These are phyloP conservation scores for Brachypalpus laphriformis DNA, from an alignment of 2,888 invertebrate species.

Conservation along the genomic window DNA sequence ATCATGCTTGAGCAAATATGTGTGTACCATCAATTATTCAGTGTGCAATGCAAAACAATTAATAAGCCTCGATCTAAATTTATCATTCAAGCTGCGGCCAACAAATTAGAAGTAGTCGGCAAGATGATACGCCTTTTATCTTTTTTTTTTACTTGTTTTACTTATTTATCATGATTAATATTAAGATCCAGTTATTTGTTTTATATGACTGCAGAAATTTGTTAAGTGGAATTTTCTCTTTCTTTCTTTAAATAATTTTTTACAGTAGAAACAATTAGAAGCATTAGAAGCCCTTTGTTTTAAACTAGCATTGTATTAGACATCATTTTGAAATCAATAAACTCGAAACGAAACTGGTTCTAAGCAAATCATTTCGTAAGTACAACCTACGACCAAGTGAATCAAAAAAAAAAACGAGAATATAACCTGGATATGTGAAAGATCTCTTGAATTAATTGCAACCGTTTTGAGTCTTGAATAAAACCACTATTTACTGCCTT, in stretches of 20 bases:
- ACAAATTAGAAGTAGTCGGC: conserved; percentile 42
- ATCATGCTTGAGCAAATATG: conserved; percentile 32
- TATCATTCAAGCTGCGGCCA: conserved; percentile 33
- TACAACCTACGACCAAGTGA: neutral
- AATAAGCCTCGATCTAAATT: conserved; percentile 27
- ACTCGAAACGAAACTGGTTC: neutral
- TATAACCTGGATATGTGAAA: neutral
- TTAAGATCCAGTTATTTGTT: neutral
- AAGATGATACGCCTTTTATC: conserved; percentile 34
- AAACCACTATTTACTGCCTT: neutral
- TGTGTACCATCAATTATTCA: conserved; percentile 24
- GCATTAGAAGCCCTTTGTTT: neutral
- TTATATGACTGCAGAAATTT: neutral
- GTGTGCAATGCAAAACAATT: conserved; percentile 44
- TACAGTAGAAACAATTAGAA: neutral
- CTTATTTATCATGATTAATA: neutral
- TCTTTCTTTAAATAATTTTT: neutral
- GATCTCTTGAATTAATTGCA: neutral
- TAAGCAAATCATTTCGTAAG: neutral
- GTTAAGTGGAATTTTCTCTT: neutral
- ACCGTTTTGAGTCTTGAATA: neutral
- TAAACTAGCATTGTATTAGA: neutral
- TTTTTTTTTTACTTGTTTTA: neutral
- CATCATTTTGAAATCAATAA: neutral
- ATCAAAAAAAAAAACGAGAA: neutral